Base-by-base conservation (phyloP, 2,888 invertebrate species). In the Lasioglossum villosulum region DNA sequence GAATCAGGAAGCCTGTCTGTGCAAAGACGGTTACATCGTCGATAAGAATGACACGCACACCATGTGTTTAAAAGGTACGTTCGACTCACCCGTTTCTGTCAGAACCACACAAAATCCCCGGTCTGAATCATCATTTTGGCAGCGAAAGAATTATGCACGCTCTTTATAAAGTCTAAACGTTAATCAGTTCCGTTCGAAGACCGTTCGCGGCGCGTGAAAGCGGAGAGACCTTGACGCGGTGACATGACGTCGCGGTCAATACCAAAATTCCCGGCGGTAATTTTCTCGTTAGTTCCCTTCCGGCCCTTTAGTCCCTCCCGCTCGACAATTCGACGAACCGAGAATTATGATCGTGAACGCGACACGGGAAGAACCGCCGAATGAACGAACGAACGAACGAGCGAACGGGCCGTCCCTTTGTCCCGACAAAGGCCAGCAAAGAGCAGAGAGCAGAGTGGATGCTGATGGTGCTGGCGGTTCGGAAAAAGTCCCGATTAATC, bases 21-120 rank as follows among this genome's bases (percentile, higher is more conserved):
- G 96, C 91, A 93, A 93, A 88, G 91, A 93, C 4, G 92, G 94
- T 72, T 95, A 94, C 81, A 94, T 95, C 83, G 94, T 95, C 45
- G 93, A 93, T 79, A 93, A 93, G 82, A 95, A 95, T 90, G 91
- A 91, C 66, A 95, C 95, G 3, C 93, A 91, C 87, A 95, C 95
- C 78, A 93, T 95, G 83, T 96, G 96, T 88, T 85, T 95, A 14
- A 92, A 92, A 94, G 92, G 95, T 95, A 91, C 27, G 52, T 52
- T 23, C 52, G 52, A 52, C 23, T 19, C 8, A 2, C 23, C 19
- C 19, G 6, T 48, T 19, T 19, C 6, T 6, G 6, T 19, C 48
- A 2, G 1, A 19, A 19, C 4, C 6, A 6, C 19, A 48, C 2
- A 0, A 48, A 19, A 48, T 48, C 48, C 6, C 19, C 48, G 2